These are phyloP conservation scores for Mesorhabditis belari DNA, from an alignment of 2,888 invertebrate species.

Conservation along the genomic window DNA sequence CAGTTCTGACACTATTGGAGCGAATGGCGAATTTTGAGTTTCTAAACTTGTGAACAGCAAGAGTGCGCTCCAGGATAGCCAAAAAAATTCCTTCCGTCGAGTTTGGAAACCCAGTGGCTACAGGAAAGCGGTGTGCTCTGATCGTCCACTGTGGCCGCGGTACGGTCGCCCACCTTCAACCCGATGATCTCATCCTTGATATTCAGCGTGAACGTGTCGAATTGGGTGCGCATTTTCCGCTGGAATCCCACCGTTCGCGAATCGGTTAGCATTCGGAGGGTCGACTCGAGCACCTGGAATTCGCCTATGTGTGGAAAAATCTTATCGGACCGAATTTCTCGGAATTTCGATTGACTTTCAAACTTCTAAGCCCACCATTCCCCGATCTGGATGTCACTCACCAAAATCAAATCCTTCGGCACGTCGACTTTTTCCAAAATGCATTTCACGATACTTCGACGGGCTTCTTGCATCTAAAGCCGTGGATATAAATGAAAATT, in stretches of 20 bases:
- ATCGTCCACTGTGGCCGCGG: too few relatives aligned
- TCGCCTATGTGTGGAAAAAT: conserved; percentile 2
- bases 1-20: too few relatives aligned
- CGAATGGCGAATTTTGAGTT: too few relatives aligned
- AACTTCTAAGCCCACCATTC: not conserved
- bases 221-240: conserved; percentile 26
- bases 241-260: conserved; percentile 23
- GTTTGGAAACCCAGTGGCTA: too few relatives aligned
- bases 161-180: conserved; percentile 39
- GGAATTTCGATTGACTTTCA: not conserved
- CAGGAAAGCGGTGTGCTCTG: too few relatives aligned
- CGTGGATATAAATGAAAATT: not conserved
- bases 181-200: conserved; percentile 46
- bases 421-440: conserved; percentile 15
- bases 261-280: conserved; percentile 15
- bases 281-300: conserved; percentile 17
- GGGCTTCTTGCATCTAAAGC: conserved; percentile 40
- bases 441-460: conserved; percentile 31
- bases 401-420: not conserved
- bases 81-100: too few relatives aligned
- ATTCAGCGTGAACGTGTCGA: conserved; percentile 36
- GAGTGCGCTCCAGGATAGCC: not conserved
- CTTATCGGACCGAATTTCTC: too few relatives aligned
- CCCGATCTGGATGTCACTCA: not conserved
- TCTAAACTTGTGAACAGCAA: too few relatives aligned